Conservation (phyloP, 1,140 invertebrate species). For the Scylla paramamosain region DNA sequence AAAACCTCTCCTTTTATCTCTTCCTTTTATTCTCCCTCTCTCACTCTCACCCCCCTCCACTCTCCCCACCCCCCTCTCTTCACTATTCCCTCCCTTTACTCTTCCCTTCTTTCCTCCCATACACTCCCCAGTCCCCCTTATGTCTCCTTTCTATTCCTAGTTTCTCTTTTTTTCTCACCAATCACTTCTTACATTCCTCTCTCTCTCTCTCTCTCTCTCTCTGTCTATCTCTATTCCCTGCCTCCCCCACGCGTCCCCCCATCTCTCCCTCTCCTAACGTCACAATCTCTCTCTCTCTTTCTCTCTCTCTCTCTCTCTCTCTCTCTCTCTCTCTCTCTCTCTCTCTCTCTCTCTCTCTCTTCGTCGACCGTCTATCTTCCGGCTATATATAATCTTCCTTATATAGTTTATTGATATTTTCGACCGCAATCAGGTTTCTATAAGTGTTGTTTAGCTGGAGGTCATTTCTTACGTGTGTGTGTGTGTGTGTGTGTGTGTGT, state of each 20-base stretch:
- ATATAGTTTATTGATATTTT: neutral
- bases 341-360: neutral
- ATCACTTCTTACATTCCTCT: neutral
- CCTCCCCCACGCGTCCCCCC: too few species aligned
- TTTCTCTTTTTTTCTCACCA: neutral
- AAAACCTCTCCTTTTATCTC: neutral
- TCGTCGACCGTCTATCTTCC: too few species aligned
- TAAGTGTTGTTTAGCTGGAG: neutral
- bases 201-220: neutral
- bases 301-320: conserved; percentile 43
- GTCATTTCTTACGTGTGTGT: neutral
- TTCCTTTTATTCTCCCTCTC: neutral
- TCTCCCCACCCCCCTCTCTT: neutral
- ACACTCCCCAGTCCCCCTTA: neutral
- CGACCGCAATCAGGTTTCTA: neutral
- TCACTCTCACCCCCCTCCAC: neutral
- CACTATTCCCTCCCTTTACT: neutral
- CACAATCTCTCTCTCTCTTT: neutral
- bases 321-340: conserved; percentile 18
- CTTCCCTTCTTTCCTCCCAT: neutral
- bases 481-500: conserved; percentile 33
- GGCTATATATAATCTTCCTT: neutral
- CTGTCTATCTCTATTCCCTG: too few species aligned
- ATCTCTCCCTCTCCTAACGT: too few species aligned
- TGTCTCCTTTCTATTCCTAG: neutral